phyloP scores from a whole-genome alignment of 1,140 invertebrate genomes.

The Nasonia vitripennis region DNA sequence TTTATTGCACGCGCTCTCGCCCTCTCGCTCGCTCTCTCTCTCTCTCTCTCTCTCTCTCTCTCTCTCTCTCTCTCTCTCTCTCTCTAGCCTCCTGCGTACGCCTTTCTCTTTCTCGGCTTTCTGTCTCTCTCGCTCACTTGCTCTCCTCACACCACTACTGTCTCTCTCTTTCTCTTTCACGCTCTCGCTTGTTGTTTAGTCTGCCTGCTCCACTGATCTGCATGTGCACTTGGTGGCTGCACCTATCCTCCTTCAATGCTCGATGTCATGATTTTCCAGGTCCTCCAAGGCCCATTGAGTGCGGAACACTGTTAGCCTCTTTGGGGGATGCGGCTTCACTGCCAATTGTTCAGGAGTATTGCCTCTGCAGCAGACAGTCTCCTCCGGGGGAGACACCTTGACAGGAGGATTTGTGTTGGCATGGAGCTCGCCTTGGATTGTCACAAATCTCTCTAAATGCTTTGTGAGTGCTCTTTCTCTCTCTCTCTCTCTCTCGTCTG shows the following conservation, averaged over 20 bases:
- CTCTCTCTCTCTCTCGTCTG: not conserved
- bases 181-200: not conserved
- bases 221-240: not conserved
- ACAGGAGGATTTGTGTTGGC: conserved; percentile 28
- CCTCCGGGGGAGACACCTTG: not conserved
- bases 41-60: not conserved
- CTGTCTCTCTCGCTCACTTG: conserved; percentile 8
- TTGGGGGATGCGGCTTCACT: conserved; percentile 45
- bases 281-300: conserved; percentile 39
- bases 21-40: not conserved
- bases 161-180: not conserved
- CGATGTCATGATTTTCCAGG: conserved; percentile 47
- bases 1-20: conserved; percentile 12
- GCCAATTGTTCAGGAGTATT: conserved; percentile 13
- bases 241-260: conserved; percentile 19
- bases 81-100: conserved; percentile 1
- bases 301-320: conserved; percentile 11
- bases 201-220: not conserved
- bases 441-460: conserved; percentile 52
- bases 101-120: conserved; percentile 37
- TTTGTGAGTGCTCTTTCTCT: conserved; percentile 48
- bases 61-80: conserved; percentile 9
- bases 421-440: conserved; percentile 47
- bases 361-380: not conserved
- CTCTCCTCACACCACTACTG: not conserved